Evolutionary conservation across 1,140 invertebrate genomes (phyloP), one percentile per base, ranked within the genome.

Genomic region (Acromyrmex charruanus): DNA sequence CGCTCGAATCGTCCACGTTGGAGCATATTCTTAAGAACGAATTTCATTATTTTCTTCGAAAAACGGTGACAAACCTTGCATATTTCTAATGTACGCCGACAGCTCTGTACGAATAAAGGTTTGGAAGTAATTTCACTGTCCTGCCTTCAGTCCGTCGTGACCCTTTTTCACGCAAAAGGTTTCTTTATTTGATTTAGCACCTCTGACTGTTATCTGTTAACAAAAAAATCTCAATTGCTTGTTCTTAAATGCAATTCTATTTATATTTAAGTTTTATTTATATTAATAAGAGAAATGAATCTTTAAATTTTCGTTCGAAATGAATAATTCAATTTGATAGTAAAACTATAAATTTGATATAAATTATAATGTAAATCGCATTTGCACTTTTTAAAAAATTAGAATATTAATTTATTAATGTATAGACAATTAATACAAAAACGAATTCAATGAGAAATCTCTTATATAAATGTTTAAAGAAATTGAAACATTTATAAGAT

Each of bases 31-130:
- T 59, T 87, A 79, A 59, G 85, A 91, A 89, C 85, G 68, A 88
- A 87, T 77, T 71, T 91, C 79, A 89, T 82, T 89, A 87, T 84
- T 86, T 88, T 91, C 85, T 86, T 89, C 77, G 16, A 71, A 80
- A 49, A 79, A 89, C 69, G 28, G 51, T 75, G 75, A 74, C 80
- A 91, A 79, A 89, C 80, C 86, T 91, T 91, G 53, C 85, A 79
- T 65, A 65, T 91, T 89, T 91, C 84, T 91, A 88, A 91, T 91
- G 90, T 91, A 91, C 90, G 61, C 39, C 66, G 75, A 91, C 87
- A 89, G 63, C 51, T 88, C 79, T 89, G 88, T 91, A 91, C 88
- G 85, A 91, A 91, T 91, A 91, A 91, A 91, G 85, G 88, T 91
- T 91, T 91, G 81, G 72, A 89, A 91, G 28, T 71, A 84, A 91